phyloP scores from a whole-genome alignment of 1,140 invertebrate species.

The Ceratitis capitata region DNA sequence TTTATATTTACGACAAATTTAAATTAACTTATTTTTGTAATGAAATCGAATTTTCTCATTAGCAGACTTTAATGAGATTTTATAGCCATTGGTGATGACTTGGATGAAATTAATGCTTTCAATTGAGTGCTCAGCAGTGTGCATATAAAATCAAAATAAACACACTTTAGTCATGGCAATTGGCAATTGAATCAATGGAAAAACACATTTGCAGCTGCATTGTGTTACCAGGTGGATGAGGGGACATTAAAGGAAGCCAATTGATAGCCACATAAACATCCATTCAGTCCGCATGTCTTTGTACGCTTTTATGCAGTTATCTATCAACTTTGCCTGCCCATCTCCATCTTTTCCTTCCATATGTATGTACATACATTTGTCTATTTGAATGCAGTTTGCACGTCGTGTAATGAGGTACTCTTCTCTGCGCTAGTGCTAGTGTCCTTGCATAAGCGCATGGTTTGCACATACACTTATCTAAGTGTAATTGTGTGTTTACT shows the following conservation, averaged over 20 bases:
- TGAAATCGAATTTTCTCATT: conserved; percentile 32
- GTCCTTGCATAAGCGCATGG: neutral
- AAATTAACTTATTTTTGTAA: neutral
- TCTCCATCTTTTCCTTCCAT: neutral
- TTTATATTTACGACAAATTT: neutral
- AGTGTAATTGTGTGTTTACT: neutral
- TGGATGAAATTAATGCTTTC: conserved; percentile 14
- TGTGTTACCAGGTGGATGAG: neutral
- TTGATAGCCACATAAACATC: neutral
- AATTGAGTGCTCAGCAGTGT: conserved; percentile 28
- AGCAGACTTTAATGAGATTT: neutral
- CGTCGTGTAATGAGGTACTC: neutral
- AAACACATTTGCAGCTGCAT: neutral
- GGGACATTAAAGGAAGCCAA: neutral
- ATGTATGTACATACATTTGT: too few relatives aligned
- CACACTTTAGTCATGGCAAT: conserved; percentile 31
- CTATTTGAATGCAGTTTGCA: neutral
- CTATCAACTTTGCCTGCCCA: neutral
- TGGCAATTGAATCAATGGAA: conserved; percentile 23
- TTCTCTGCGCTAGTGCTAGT: conserved; percentile 9
- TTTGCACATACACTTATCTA: neutral
- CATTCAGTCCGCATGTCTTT: neutral
- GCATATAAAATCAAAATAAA: conserved; percentile 32
- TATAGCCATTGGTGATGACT: conserved; percentile 3
- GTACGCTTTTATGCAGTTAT: neutral